A percentile compares a stretch with the other conserved stretches of the same genome.
These are phyloP conservation scores for Heliconius cydno DNA, from an alignment of 2,888 invertebrate genomes.

Conservation along the genomic window DNA sequence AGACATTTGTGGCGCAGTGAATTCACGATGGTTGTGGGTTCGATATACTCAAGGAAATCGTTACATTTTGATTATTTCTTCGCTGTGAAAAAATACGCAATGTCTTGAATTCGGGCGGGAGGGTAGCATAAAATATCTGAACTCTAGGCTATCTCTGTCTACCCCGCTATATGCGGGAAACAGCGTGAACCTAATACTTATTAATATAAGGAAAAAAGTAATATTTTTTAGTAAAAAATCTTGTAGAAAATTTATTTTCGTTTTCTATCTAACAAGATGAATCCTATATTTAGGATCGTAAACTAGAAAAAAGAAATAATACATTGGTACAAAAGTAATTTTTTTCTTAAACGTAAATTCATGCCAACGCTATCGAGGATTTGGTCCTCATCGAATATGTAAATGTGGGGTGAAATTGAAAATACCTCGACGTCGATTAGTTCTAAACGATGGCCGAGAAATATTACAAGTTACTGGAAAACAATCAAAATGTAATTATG, in stretches of 20 bases:
- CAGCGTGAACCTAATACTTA: neutral
- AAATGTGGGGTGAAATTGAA: conserved; percentile 26
- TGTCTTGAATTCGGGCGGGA: neutral
- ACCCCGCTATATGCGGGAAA: neutral
- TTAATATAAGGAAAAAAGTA: too few relatives aligned
- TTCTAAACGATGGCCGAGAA: conserved; percentile 15
- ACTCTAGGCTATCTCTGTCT: neutral
- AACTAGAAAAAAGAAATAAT: neutral
- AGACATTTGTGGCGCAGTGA: neutral
- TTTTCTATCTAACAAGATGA: too few relatives aligned
- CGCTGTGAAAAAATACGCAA: neutral
- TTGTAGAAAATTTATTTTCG: too few relatives aligned
- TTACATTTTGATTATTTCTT: neutral
- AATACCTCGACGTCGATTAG: conserved; percentile 23
- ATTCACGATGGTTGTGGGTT: neutral
- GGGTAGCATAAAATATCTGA: neutral
- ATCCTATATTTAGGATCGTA: too few relatives aligned
- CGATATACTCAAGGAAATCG: neutral
- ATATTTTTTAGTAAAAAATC: too few relatives aligned
- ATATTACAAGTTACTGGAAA: conserved; percentile 22
- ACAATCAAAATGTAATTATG: conserved; percentile 1
- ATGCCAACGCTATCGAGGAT: conserved; percentile 14
- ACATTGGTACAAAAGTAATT: conserved; percentile 6
- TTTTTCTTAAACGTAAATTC: conserved; percentile 26
- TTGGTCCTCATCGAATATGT: conserved; percentile 26